Conservation (phyloP, 2,797 vertebrate species). For the Danio tinwini region DNA sequence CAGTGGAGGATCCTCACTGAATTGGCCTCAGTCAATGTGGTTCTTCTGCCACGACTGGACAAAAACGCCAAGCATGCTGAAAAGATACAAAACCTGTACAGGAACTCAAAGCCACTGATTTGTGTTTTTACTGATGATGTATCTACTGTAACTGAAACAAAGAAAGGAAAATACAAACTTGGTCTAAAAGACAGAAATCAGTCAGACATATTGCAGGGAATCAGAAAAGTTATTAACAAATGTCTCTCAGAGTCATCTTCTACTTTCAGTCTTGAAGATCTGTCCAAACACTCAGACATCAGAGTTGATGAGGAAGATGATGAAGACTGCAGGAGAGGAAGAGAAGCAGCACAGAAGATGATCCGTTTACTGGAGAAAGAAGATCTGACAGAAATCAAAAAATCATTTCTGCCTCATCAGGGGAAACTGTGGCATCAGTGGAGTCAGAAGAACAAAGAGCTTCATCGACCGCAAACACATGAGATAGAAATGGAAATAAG, state of each 20-base stretch:
- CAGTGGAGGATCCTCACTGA: constrained; percentile 71
- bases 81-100: constrained; percentile 51
- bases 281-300: constrained; percentile 52
- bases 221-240: constrained; percentile 58
- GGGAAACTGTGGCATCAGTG: constrained; percentile 77
- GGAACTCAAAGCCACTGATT: constrained; percentile 67
- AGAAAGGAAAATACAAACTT: constrained; percentile 61
- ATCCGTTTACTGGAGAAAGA: constrained; percentile 54
- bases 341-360: constrained; percentile 61
- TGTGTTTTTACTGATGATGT: constrained; percentile 68
- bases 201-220: constrained; percentile 65
- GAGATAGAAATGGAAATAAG: too few relatives aligned
- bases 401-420: constrained; percentile 74
- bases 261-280: too few relatives aligned
- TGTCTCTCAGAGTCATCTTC: constrained; percentile 45
- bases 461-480: too few relatives aligned
- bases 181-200: constrained; percentile 73
- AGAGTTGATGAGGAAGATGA: constrained; percentile 71
- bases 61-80: constrained; percentile 16
- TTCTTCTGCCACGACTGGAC: constrained; percentile 62
- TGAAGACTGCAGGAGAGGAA: constrained; percentile 64
- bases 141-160: accelerated
- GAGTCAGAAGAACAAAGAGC: constrained; percentile 68
- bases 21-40: constrained; percentile 71
- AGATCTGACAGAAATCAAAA: constrained; percentile 69